These are phyloP conservation scores for Spea multiplicata DNA, from an alignment of 2,113 vertebrate species.

Conservation along the genomic window DNA sequence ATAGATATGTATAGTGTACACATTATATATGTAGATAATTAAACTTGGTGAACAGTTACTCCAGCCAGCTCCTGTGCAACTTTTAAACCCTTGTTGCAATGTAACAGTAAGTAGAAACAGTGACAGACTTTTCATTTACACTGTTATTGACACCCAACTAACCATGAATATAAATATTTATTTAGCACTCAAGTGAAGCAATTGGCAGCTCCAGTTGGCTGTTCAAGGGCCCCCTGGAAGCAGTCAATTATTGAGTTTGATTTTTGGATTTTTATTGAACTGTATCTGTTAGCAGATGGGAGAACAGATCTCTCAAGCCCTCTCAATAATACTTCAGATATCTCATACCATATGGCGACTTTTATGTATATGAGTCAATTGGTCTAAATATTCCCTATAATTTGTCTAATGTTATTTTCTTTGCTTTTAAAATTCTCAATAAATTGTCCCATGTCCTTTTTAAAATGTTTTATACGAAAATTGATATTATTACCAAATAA, in stretches of 20 bases:
- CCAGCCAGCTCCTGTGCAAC: background rate
- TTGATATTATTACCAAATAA: no score
- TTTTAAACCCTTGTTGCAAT: background rate
- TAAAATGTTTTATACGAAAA: no score
- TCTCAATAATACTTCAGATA: background rate
- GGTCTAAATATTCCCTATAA: no score
- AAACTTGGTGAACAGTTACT: background rate
- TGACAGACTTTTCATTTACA: background rate
- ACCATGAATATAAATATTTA: slow-evolving; percentile 9
- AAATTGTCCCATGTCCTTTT: no score
- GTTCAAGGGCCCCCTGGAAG: background rate
- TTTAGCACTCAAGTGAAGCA: background rate
- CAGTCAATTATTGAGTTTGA: background rate
- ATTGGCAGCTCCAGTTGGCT: slow-evolving; percentile 12
- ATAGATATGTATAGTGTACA: background rate
- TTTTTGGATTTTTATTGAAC: slow-evolving; percentile 7
- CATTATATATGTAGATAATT: background rate
- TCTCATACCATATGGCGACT: slow-evolving; percentile 48
- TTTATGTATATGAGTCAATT: slow-evolving; percentile 8
- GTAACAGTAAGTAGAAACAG: background rate
- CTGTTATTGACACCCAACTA: slow-evolving; percentile 9
- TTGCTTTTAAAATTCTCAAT: no score
- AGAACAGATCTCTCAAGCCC: background rate
- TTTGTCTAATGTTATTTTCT: no score
- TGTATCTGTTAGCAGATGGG: slow-evolving; percentile 49